Evolutionary conservation across 2,113 vertebrate species (phyloP).

Genomic region (Phodopus roborovskii): DNA sequence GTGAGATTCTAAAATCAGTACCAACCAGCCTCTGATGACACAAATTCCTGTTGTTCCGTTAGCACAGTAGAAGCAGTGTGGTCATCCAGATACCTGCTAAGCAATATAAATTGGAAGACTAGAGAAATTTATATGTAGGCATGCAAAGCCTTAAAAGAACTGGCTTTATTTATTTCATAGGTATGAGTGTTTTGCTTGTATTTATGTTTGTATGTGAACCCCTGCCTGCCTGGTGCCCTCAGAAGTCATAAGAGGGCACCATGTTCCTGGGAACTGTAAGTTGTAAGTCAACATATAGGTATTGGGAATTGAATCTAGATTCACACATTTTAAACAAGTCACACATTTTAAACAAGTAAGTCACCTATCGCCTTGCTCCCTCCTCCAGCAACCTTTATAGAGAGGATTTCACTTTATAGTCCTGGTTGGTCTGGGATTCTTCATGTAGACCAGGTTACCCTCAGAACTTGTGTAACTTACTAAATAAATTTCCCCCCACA

Average conservation of each 20-base stretch:
- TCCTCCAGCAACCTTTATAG: background rate
- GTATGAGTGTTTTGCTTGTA: background rate
- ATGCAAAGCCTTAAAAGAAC: background rate
- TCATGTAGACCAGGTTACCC: background rate
- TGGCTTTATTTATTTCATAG: background rate
- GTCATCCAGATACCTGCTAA: background rate
- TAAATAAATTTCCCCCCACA: too few relatives aligned
- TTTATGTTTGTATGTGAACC: background rate
- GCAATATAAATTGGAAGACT: background rate
- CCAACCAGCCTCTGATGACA: background rate
- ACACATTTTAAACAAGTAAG: background rate
- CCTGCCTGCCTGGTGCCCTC: background rate
- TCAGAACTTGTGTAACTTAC: background rate
- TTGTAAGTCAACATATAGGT: background rate
- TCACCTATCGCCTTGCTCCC: too few relatives aligned
- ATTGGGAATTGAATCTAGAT: background rate
- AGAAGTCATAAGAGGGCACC: background rate
- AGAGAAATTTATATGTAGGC: background rate
- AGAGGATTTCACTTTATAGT: background rate
- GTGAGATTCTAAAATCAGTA: background rate
- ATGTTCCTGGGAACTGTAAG: background rate
- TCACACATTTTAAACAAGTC: too few relatives aligned
- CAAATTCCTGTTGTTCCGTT: background rate
- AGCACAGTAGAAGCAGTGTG: background rate
- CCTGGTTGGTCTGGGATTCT: background rate